Conservation (phyloP, 2,113 vertebrate species). For the Cercocebus atys region DNA sequence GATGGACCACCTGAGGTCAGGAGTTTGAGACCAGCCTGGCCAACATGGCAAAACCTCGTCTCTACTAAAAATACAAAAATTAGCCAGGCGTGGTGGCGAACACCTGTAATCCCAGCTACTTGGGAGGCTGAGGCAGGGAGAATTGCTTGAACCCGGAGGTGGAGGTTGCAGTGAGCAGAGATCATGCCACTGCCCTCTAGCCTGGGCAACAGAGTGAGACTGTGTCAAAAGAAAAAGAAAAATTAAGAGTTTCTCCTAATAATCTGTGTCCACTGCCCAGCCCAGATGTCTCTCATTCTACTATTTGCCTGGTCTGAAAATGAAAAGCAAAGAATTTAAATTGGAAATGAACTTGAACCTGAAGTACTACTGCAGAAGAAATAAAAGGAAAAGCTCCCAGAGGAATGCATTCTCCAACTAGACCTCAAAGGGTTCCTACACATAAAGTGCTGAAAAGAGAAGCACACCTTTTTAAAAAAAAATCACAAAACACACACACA, state of each 20-base stretch:
- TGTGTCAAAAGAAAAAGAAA: no score
- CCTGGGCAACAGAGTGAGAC: no score
- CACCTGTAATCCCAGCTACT: no score
- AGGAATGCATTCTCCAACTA: neutral
- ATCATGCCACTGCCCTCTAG: no score
- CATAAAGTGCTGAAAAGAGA: neutral
- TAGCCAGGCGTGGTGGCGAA: no score
- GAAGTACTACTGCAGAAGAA: neutral
- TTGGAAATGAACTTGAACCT: slow-evolving; percentile 10
- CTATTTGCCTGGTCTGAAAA: slow-evolving; percentile 8
- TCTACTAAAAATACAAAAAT: no score
- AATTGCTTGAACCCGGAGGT: no score
- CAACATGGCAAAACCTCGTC: no score
- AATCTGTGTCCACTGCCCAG: neutral
- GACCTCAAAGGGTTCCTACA: neutral
- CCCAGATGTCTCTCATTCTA: neutral
- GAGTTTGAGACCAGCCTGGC: no score
- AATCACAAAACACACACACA: neutral
- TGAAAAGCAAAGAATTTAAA: neutral
- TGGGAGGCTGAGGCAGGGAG: no score
- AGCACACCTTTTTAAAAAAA: neutral
- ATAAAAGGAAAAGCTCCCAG: neutral
- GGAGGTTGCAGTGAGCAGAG: no score
- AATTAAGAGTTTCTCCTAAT: neutral
- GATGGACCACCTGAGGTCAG: no score